These are phyloP conservation scores for Apantesis nais DNA, from an alignment of 2,888 invertebrate genomes.

Conservation along the genomic window DNA sequence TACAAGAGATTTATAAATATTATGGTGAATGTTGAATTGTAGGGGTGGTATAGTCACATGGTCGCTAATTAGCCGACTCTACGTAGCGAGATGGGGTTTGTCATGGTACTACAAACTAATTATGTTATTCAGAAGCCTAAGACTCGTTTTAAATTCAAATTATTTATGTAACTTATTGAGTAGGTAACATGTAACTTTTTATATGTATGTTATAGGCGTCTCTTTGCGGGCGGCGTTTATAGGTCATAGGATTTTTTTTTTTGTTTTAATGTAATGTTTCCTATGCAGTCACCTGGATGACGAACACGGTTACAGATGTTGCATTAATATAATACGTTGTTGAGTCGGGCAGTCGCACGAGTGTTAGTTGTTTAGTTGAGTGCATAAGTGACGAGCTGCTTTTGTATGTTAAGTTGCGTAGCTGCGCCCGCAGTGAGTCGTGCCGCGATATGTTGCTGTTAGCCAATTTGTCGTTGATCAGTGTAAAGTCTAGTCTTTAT, in stretches of 20 bases:
- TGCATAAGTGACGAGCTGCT: neutral
- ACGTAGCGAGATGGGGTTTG: conserved; percentile 49
- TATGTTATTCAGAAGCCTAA: conserved; percentile 80
- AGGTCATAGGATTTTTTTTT: conserved; percentile 58
- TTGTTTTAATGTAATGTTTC: conserved; percentile 56
- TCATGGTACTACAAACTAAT: conserved; percentile 54
- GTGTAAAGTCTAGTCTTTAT: conserved; percentile 87
- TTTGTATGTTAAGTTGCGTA: conserved; percentile 24
- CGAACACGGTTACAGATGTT: conserved; percentile 1
- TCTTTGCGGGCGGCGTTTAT: conserved; percentile 58
- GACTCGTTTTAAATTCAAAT: conserved; percentile 84
- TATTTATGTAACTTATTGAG: conserved; percentile 84
- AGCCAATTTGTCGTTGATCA: conserved; percentile 82
- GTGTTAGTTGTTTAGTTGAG: conserved; percentile 7
- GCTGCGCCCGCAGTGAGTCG: conserved; percentile 59
- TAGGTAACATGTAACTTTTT: conserved; percentile 77
- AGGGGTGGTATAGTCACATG: conserved; percentile 30
- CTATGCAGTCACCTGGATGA: conserved; percentile 26
- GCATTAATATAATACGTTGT: conserved; percentile 8
- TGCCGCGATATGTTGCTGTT: conserved; percentile 77
- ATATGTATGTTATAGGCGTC: conserved; percentile 63
- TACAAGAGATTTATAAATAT: conserved; percentile 11
- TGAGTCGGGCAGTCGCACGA: neutral
- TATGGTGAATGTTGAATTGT: conserved; percentile 32
- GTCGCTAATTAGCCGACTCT: conserved; percentile 38